Conservation (phyloP, 2,113 vertebrate species). For the Rhodinocichla rosea region DNA sequence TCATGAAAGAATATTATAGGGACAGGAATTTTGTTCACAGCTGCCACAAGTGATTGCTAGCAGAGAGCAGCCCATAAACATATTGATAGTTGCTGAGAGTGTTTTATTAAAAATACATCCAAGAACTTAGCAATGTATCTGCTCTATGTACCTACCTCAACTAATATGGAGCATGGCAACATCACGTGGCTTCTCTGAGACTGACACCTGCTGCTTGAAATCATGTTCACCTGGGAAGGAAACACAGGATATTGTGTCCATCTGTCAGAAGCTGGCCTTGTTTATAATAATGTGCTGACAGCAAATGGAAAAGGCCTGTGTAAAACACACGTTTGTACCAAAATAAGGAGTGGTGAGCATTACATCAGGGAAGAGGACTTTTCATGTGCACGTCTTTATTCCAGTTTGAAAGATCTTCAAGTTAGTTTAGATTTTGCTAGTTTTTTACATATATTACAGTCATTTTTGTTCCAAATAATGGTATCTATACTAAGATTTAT, state of each 20-base stretch:
- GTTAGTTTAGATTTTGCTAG: neutral
- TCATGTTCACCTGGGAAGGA: constrained; percentile 54
- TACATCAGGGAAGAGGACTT: neutral
- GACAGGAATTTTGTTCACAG: neutral
- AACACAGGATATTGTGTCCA: neutral
- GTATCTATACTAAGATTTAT: neutral
- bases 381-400: neutral
- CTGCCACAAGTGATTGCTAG: neutral
- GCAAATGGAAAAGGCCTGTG: neutral
- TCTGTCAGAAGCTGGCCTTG: neutral
- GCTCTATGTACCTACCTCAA: constrained; percentile 76
- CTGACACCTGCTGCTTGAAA: neutral
- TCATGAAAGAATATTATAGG: neutral
- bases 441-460: neutral
- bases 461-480: neutral
- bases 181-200: constrained; percentile 33
- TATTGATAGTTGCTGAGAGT: neutral
- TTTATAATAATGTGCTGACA: neutral
- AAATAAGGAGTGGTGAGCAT: neutral
- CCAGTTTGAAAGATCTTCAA: neutral
- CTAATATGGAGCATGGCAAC: constrained; percentile 67
- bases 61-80: neutral
- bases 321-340: neutral
- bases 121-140: neutral
- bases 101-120: neutral